phyloP scores from a whole-genome alignment of 2,113 vertebrate genomes.

The Rattus norvegicus region DNA sequence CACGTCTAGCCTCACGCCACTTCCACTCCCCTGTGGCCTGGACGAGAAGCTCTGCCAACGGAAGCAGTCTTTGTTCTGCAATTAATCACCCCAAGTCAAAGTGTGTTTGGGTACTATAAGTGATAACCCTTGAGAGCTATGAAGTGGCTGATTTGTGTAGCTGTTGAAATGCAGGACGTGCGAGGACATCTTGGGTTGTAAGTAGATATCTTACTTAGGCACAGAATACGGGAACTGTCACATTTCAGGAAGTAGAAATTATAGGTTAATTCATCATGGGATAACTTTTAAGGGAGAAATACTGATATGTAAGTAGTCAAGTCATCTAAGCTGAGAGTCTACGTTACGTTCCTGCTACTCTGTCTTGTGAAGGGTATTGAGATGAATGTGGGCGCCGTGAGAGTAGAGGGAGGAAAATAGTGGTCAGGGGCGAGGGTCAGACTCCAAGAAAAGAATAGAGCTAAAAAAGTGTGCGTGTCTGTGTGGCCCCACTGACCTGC shows the following conservation, averaged over 20 bases:
- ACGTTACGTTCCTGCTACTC: background rate
- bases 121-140: constrained; percentile 57
- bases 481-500: background rate
- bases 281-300: constrained; percentile 33
- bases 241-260: constrained; percentile 50
- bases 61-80: constrained; percentile 74
- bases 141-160: constrained; percentile 49
- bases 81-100: constrained; percentile 79
- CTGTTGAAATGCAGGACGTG: constrained; percentile 41
- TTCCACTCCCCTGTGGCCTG: constrained; percentile 51
- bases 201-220: constrained; percentile 49
- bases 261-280: constrained; percentile 58
- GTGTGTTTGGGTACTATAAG: constrained; percentile 67
- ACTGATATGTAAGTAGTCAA: background rate
- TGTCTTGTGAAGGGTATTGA: background rate
- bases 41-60: constrained; percentile 58
- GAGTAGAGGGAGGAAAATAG: background rate
- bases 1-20: background rate
- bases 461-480: background rate
- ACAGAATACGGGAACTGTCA: constrained; percentile 34
- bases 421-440: constrained; percentile 20
- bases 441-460: background rate
- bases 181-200: constrained; percentile 27
- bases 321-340: background rate
- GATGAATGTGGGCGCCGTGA: background rate